Evolutionary conservation across 2,797 vertebrate species (phyloP).

Genomic region (Lithobates sylvaticus): DNA sequence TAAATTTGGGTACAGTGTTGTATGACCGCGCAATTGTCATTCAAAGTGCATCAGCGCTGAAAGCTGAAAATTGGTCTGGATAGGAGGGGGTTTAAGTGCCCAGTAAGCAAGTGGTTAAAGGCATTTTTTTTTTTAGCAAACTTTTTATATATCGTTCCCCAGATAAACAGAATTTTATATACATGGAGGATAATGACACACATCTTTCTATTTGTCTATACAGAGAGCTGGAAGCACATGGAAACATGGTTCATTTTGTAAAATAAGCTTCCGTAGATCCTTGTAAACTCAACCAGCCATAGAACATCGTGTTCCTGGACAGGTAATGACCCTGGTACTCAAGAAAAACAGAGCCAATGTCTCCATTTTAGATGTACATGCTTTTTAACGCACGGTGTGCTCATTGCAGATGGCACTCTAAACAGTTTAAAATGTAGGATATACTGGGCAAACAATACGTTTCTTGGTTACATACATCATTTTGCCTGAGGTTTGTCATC

Average conservation of each 20-base stretch:
- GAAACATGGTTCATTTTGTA: background rate
- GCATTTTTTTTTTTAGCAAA: too few relatives aligned
- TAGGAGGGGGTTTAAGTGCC: too few relatives aligned
- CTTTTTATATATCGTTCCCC: too few relatives aligned
- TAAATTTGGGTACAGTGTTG: too few relatives aligned
- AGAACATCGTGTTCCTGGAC: background rate
- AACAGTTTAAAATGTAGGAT: background rate
- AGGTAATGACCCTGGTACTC: background rate
- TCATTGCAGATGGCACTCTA: background rate
- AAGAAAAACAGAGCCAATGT: background rate
- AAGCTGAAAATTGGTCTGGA: too few relatives aligned
- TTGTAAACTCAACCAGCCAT: constrained; percentile 36
- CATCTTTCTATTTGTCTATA: too few relatives aligned
- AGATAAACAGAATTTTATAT: background rate
- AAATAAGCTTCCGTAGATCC: background rate
- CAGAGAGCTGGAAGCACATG: background rate
- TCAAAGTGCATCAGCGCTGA: too few relatives aligned
- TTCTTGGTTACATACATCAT: background rate
- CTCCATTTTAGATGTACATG: background rate
- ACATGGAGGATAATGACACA: too few relatives aligned
- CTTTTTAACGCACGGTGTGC: too few relatives aligned
- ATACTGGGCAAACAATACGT: background rate
- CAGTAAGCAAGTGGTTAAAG: too few relatives aligned
- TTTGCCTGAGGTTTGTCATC: too few relatives aligned
- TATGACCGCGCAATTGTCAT: too few relatives aligned